Percentiles rank a stretch among this genome's conserved stretches.
These are phyloP conservation scores for Xenopus borealis DNA, from an alignment of 2,113 vertebrate species.

Conservation along the genomic window DNA sequence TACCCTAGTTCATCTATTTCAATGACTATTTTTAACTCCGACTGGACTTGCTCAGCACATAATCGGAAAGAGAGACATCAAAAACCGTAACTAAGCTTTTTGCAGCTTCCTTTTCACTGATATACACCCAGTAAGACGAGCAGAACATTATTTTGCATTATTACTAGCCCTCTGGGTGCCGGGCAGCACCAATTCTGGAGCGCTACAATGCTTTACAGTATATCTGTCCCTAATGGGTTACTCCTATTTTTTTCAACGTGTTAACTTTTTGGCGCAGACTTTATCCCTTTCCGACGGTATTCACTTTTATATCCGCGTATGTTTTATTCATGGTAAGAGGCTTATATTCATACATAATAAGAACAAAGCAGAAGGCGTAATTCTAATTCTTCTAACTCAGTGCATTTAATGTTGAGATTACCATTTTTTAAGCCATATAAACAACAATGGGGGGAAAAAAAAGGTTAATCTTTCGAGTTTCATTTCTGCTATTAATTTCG, in stretches of 20 bases:
- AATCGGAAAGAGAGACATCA: too few relatives aligned
- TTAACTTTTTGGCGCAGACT: neutral
- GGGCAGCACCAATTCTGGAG: neutral
- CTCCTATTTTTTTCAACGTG: neutral
- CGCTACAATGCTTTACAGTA: neutral
- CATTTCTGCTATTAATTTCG: conserved; percentile 30
- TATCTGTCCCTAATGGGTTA: neutral
- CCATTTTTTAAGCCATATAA: conserved; percentile 46
- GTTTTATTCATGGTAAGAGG: conserved; percentile 46
- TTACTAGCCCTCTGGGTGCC: too few relatives aligned
- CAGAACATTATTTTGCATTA: too few relatives aligned
- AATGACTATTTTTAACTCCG: too few relatives aligned
- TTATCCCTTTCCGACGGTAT: conserved; percentile 40
- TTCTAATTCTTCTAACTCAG: conserved; percentile 45
- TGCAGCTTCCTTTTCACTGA: too few relatives aligned
- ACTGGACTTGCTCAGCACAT: too few relatives aligned
- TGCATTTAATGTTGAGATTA: conserved; percentile 47
- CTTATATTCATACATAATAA: conserved; percentile 47
- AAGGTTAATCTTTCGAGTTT: conserved; percentile 35
- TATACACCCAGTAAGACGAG: too few relatives aligned
- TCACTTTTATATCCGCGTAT: conserved; percentile 43
- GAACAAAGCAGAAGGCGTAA: conserved; percentile 39
- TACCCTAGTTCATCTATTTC: too few relatives aligned
- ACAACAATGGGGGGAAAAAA: conserved; percentile 31
- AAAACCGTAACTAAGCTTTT: too few relatives aligned